These are phyloP conservation scores for Hyperoodon ampullatus DNA, from an alignment of 2,113 vertebrate genomes.

Conservation along the genomic window DNA sequence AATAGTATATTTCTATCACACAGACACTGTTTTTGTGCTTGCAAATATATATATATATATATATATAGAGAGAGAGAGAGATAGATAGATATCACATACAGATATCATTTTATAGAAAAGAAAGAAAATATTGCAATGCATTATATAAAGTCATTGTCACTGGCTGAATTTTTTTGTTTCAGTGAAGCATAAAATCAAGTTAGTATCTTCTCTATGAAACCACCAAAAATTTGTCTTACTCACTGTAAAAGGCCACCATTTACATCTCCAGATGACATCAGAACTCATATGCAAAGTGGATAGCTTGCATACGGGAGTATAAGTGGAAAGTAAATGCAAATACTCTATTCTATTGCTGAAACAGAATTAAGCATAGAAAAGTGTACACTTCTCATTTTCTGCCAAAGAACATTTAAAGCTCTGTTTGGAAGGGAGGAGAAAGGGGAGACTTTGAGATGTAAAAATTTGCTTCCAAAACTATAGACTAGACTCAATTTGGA, in stretches of 20 bases:
- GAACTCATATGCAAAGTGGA: background rate
- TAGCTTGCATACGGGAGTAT: background rate
- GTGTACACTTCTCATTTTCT: conserved; percentile 1
- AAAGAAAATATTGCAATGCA: background rate
- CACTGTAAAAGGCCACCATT: conserved; percentile 35
- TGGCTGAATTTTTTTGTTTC: background rate
- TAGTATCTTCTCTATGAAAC: background rate
- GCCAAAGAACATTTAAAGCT: conserved; percentile 1
- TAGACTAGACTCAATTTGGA: background rate
- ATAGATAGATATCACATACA: background rate
- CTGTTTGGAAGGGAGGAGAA: conserved; percentile 8
- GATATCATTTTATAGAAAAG: background rate
- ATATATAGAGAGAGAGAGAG: background rate
- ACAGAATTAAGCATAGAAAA: conserved; percentile 13
- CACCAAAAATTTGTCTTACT: conserved; percentile 43
- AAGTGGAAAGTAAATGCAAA: background rate
- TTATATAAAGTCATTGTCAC: conserved; percentile 2
- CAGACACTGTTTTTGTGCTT: background rate
- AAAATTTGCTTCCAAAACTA: background rate
- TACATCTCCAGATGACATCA: conserved; percentile 23
- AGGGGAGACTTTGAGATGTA: background rate
- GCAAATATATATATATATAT: background rate
- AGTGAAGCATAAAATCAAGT: background rate
- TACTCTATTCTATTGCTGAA: conserved; percentile 19
- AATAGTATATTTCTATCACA: background rate